phyloP scores from a whole-genome alignment of 2,888 invertebrate species.

The Lasioglossum marginatum region DNA sequence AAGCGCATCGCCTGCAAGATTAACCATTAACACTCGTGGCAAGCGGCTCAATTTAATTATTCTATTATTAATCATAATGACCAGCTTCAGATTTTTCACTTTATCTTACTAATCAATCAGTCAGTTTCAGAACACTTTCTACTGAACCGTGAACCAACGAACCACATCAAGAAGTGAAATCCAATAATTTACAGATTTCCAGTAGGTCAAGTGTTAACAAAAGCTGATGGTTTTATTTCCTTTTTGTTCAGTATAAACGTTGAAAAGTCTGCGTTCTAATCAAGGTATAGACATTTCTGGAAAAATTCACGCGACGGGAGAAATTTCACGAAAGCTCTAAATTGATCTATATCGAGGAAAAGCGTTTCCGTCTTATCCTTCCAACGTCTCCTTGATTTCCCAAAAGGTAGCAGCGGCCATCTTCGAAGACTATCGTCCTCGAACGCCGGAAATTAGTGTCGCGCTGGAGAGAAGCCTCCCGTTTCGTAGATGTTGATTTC shows the following conservation, averaged over 20 bases:
- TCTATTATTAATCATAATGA: not conserved
- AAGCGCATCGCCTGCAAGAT: not conserved
- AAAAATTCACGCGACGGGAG: not conserved
- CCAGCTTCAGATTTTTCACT: not conserved
- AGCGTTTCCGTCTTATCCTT: not conserved
- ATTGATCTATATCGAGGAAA: not conserved
- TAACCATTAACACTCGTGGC: not conserved
- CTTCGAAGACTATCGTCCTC: not conserved
- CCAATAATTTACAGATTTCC: not conserved
- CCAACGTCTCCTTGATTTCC: conserved; percentile 11
- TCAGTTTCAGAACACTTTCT: not conserved
- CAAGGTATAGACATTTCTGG: not conserved
- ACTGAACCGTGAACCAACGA: not conserved
- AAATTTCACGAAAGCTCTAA: not conserved
- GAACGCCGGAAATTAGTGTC: not conserved
- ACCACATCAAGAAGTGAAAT: not conserved
- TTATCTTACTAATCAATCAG: not conserved
- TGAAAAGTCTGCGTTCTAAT: not conserved
- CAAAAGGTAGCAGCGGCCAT: conserved; percentile 11
- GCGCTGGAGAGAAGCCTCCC: too few species aligned
- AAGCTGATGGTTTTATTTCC: not conserved
- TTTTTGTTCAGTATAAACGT: not conserved
- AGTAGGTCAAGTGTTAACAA: not conserved
- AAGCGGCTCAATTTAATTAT: not conserved
- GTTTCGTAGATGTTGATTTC: not conserved